These are phyloP conservation scores for Xenotilapia leptura DNA, from an alignment of 2,113 vertebrate genomes.

Conservation along the genomic window DNA sequence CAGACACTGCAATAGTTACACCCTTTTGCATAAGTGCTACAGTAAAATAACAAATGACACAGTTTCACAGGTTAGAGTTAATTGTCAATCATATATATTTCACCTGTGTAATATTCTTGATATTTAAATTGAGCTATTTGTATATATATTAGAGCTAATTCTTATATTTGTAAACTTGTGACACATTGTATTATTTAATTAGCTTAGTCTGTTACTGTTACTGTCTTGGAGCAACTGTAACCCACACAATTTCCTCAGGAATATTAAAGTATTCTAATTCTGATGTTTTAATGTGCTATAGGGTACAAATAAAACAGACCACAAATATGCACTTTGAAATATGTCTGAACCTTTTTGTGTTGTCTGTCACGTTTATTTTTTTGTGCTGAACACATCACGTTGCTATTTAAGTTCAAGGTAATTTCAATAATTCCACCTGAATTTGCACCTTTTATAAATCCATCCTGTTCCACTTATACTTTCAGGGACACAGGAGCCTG, in stretches of 20 bases:
- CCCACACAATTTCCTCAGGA: neutral
- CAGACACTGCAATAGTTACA: rapidly evolving
- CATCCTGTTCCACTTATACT: neutral
- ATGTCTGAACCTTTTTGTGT: neutral
- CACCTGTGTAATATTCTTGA: neutral
- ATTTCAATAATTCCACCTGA: neutral
- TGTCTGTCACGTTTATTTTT: neutral
- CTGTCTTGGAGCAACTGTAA: neutral
- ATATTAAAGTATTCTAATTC: neutral
- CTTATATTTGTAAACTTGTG: neutral
- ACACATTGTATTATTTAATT: neutral
- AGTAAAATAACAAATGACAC: neutral
- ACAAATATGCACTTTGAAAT: neutral
- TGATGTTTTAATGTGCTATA: neutral
- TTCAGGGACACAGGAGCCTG: neutral
- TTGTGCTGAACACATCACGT: neutral
- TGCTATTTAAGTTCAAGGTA: neutral
- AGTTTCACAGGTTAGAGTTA: neutral
- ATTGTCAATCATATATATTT: rapidly evolving
- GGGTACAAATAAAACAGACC: neutral
- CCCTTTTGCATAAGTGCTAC: rapidly evolving
- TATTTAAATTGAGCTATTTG: neutral
- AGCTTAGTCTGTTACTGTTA: rapidly evolving
- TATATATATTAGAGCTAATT: neutral
- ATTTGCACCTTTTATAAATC: neutral